Evolutionary conservation across 2,888 invertebrate species (phyloP), one percentile per base, ranked within the genome.

Genomic region (Hemithea aestivaria): DNA sequence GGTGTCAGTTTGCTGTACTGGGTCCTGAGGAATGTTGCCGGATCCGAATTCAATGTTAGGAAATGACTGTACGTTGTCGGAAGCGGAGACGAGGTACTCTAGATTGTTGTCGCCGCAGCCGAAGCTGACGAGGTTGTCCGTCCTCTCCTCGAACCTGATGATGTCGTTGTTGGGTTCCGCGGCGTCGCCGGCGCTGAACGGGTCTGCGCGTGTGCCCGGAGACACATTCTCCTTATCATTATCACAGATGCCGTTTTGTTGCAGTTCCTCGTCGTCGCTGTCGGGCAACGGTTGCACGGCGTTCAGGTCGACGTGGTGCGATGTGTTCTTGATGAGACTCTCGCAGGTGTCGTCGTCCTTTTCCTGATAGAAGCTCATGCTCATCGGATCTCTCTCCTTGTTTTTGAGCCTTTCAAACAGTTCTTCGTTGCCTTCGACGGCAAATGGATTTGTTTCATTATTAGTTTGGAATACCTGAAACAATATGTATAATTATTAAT

Each of bases 361-460:
- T 57, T 90, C 90, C 58, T 90, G 90, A 58, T 90, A 90, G 65
- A 90, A 90, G 35, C 90, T 90, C 89, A 89, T 90, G 47, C 89
- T 90, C 90, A 91, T 91, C 8, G 90, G 90, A 73, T 90, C 90
- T 40, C 88, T 74, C 60, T 90, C 89, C 61, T 90, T 90, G 52
- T 83, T 88, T 66, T 87, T 87, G 47, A 87, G 72, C 52, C 87
- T 78, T 67, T 87, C 83, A 55, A 85, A 78, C 35, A 87, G 62
- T 61, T 83, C 87, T 52, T 87, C 82, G 56, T 84, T 79, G 29
- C 71, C 73, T 48, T 85, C 87, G 35, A 63, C 53, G n/a, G 73
- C 73, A 56, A 83, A 85, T 25, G 85, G 83, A 69, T 84, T 85
- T 47, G 78, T 76, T 72, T 87, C 84, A 53, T 76, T 67, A 45